Evolutionary conservation across 2,113 vertebrate species (phyloP), one percentile per base, ranked within the genome.

Genomic region (Trinectes maculatus): DNA sequence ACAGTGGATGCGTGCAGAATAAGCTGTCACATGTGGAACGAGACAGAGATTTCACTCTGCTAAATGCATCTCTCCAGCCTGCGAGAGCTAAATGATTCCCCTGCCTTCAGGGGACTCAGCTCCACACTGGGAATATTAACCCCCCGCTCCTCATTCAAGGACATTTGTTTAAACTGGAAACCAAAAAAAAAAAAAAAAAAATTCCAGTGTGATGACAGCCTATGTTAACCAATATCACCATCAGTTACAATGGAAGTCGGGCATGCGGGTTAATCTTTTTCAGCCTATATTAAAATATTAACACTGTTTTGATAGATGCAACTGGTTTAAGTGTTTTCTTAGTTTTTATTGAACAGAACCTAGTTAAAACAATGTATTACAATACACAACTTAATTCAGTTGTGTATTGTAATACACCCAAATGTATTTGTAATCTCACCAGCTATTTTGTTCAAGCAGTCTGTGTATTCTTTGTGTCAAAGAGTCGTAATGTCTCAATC

Each of bases 31-130:
- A 66, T 56, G 36, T 3, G 18, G 66, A 74, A 79, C 81, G 56
- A 76, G 77, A 72, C 71, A 55, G 77, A 79, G 77, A 80, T 87
- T 87, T 84, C 68, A 77, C 76, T 82, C 54, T 31, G 22, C 73
- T 70, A 80, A 89, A 77, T 62, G 48, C 67, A 72, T 82, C 70
- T 86, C 79, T 58, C 53, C 39, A 49, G 67, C 59, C 75, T 74
- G 59, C 49, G 49, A 68, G 40, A 69, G 51, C 76, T 75, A 82
- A 89, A 85, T 80, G 78, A 79, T 66, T 71, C 67, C 63, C 7
- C 59, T 77, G 65, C 69, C 79, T 74, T 62, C 15, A 55, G 72
- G 67, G 73, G 40, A 15, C 58, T 37, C 52, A 66, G 53, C 24
- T 24, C 29, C 66, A 46, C 46, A 60, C 36, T 59, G 72, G 65